Evolutionary conservation across 35 echinoderm and acorn worm genomes (phyloP).

Genomic region (Lytechinus pictus): DNA sequence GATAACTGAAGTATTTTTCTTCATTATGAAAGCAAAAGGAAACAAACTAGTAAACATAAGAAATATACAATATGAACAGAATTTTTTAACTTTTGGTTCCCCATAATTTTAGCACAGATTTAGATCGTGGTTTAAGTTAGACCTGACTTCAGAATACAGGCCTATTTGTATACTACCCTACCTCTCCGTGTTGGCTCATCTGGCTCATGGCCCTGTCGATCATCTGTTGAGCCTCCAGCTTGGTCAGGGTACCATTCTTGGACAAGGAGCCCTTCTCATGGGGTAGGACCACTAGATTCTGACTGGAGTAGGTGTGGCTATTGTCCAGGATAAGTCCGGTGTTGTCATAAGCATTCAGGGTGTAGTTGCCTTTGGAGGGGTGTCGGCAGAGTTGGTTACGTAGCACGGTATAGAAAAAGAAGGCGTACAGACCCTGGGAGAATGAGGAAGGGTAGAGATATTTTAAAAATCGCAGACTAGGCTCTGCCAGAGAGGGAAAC

Average conservation of each 20-base stretch:
- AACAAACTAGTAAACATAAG: too few relatives aligned
- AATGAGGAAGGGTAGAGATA: background rate
- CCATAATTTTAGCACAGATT: too few relatives aligned
- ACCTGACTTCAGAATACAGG: too few relatives aligned
- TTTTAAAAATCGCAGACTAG: too few relatives aligned
- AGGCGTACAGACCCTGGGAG: slow-evolving; percentile 86
- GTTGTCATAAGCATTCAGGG: slow-evolving; percentile 88
- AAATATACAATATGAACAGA: too few relatives aligned
- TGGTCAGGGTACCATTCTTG: slow-evolving; percentile 67
- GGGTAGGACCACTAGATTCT: slow-evolving; percentile 57
- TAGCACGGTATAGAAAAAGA: slow-evolving; percentile 90
- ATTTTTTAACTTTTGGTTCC: too few relatives aligned
- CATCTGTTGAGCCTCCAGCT: slow-evolving; percentile 60
- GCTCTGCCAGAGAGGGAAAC: too few relatives aligned
- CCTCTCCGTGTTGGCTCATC: slow-evolving; percentile 26
- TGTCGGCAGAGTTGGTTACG: slow-evolving; percentile 82
- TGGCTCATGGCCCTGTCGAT: slow-evolving; percentile 37
- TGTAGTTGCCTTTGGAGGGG: slow-evolving; percentile 91
- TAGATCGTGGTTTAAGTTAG: too few relatives aligned
- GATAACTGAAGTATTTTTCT: too few relatives aligned
- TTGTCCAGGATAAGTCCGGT: slow-evolving; percentile 79
- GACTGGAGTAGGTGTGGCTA: slow-evolving; percentile 64
- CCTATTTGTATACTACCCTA: background rate
- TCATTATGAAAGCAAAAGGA: too few relatives aligned
- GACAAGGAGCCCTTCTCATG: slow-evolving; percentile 76